Conservation (phyloP, 1,140 invertebrate genomes). For the Eciton burchellii region DNA sequence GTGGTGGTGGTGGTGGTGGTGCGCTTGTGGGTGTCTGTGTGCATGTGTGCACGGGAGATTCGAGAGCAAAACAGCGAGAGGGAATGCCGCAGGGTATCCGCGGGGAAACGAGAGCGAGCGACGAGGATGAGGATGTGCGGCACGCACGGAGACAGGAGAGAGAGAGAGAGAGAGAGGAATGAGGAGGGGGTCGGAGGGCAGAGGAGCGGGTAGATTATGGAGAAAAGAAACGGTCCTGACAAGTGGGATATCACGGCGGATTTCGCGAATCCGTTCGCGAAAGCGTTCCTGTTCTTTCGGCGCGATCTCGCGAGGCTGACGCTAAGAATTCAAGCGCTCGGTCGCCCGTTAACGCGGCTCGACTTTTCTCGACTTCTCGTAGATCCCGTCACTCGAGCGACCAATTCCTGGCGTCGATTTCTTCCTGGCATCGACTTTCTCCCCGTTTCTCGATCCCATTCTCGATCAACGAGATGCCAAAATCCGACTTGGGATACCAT, state of each 20-base stretch:
- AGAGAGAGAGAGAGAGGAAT: constrained; percentile 21
- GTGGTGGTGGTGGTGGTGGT: too few relatives aligned
- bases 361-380: neutral
- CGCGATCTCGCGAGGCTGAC: neutral
- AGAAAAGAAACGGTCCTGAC: constrained; percentile 24
- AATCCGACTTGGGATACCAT: neutral
- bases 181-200: neutral
- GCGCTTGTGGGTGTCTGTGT: neutral
- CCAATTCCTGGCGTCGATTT: too few relatives aligned
- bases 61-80: constrained; percentile 64
- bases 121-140: too few relatives aligned
- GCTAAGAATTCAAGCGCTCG: neutral
- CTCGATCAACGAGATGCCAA: too few relatives aligned
- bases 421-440: too few relatives aligned
- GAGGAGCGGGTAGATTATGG: constrained; percentile 29
- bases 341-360: neutral
- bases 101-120: too few relatives aligned
- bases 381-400: neutral
- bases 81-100: constrained; percentile 23
- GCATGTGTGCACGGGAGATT: constrained; percentile 33
- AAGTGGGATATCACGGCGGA: constrained; percentile 37
- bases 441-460: too few relatives aligned
- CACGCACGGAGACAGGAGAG: too few relatives aligned
- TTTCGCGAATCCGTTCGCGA: neutral
- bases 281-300: neutral